Base-by-base conservation (phyloP, 2,888 invertebrate genomes). In the Meteorus cinctellus region DNA sequence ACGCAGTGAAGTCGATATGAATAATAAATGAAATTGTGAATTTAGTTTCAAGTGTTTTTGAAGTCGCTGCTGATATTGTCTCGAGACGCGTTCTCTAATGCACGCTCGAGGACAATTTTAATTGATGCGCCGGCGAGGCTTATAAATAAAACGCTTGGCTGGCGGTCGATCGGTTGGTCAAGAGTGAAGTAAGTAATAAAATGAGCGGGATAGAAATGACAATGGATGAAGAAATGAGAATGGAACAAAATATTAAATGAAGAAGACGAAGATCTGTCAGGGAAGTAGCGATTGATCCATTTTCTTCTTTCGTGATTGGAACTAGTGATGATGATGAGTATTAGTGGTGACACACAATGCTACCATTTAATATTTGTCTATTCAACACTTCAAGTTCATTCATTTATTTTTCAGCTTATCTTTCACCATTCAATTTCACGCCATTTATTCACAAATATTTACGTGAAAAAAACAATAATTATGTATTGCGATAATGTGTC, bases 31-130 rank as follows among this genome's bases (percentile, higher is more conserved):
- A 16, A 5, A n/a, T 48, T 48, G 48, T n/a, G 4, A 48, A n/a
- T 48, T 48, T 48, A n/a, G 51, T n/a, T 55, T 4, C n/a, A 6
- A 4, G 19, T 24, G 55, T 55, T 65, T 36, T 65, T 65, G n/a
- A 65, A 65, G n/a, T 67, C 14, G 41, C 41, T 65, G 76, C 79
- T 84, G 83, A 84, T 84, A 55, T 19, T 55, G 19, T 55, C n/a
- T 19, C 10, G 55, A 55, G 19, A 55, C 55, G n/a, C 19, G 55
- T 19, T 79, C 81, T 82, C 80, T 84, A 86, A 86, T 86, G 83
- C 55, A 74, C 80, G 78, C 77, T 84, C 84, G 85, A 86, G 86
- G 86, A 86, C 86, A 78, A 82, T 77, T 75, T 77, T 85, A 86
- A 86, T 85, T 86, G 85, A 79, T 78, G 79, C 72, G 74, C 71